Evolutionary conservation across 2,113 vertebrate species (phyloP).

Genomic region (Arizona elegans): DNA sequence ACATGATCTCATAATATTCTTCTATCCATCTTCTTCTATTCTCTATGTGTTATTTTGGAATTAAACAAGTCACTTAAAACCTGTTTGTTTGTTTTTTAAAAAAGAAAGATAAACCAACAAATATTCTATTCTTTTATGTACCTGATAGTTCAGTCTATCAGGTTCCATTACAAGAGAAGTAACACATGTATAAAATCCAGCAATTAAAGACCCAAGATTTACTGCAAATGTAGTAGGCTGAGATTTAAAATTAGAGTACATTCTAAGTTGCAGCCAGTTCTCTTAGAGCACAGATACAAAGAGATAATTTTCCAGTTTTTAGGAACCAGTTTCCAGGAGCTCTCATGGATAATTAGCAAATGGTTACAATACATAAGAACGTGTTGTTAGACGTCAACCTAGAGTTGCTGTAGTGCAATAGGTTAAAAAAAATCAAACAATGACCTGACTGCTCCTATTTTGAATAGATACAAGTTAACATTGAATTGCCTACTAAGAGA

Average conservation of each 20-base stretch:
- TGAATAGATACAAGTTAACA: not conserved
- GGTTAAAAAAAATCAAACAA: not conserved
- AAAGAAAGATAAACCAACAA: not conserved
- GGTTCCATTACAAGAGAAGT: not conserved
- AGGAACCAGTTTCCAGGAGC: not conserved
- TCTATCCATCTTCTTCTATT: not conserved
- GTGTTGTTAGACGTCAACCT: not conserved
- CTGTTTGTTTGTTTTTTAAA: not conserved
- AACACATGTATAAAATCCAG: not conserved
- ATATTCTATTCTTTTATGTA: not conserved
- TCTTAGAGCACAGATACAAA: not conserved
- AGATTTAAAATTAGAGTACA: not conserved
- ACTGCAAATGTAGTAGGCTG: not conserved
- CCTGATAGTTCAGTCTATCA: not conserved
- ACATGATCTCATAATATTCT: not conserved
- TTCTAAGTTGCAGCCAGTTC: not conserved
- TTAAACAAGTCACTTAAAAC: not conserved
- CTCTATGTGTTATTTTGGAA: not conserved
- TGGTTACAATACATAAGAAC: not conserved
- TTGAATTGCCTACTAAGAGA: not conserved
- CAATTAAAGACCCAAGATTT: not conserved
- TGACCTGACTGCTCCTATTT: not conserved
- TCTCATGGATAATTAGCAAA: not conserved
- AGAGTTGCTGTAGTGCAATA: not conserved
- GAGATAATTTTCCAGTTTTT: not conserved